Evolutionary conservation across 1,140 invertebrate species (phyloP), one percentile per base, ranked within the genome.

Genomic region (Drosophila punjabiensis): DNA sequence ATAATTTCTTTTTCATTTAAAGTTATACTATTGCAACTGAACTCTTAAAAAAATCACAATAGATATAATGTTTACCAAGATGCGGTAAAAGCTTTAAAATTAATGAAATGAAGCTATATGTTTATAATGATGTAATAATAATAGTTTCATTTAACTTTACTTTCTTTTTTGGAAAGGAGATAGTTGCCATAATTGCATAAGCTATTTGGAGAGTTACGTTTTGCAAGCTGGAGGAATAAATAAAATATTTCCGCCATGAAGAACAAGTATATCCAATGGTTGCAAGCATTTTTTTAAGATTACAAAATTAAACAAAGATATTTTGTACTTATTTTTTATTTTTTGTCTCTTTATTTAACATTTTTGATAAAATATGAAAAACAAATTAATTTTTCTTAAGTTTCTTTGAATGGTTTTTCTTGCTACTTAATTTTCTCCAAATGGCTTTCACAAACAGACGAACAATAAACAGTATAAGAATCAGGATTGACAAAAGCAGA

Each of bases 401-500:
- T 28, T 48, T 48, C 11, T 28, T 48, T 24, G 20, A 28, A 9
- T 16, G 13, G 13, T 16, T 48, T 3, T 16, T 47, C 30, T 48
- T 55, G 20, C 45, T 47, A 2, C 14, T 7, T 5, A 76, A 11
- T 33, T 68, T 78, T 0, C 18, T 53, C 30, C 58, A 62, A 1
- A 67, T 4, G 0, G 58, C 48, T 37, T 69, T 73, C 0, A 66
- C 4, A 8, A 80, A 5, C 0, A 80, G 28, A 1, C 53, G n/a
- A 24, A 61, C 14, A 6, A 76, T 10, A 1, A 65, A 14, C 16
- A 68, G 2, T 20, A 45, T 5, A 1, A 70, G 9, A 2, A 11
- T 13, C 4, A 71, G 11, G 7, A 69, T n/a, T 5, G 79, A 30
- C 28, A 76, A 50, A 2, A 86, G 24, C 3, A 82, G 32, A 7